Percentiles rank a stretch among this genome's conserved stretches.
Conservation (phyloP, 2,797 vertebrate species). For the Chelmon rostratus region DNA sequence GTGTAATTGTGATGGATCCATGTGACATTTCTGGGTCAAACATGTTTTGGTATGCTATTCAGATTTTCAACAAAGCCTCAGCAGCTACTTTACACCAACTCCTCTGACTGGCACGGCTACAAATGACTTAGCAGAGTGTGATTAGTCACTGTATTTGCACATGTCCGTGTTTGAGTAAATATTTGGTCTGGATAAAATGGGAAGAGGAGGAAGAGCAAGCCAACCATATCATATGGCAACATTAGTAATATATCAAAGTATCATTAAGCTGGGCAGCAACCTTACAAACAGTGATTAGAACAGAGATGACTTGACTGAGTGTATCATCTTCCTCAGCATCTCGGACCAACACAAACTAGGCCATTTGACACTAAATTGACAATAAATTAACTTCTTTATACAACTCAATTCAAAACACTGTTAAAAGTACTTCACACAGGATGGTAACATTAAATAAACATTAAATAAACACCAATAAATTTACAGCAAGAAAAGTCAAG, state of each 20-base stretch:
- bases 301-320: not conserved
- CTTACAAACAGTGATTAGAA: conserved; percentile 7
- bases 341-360: not conserved
- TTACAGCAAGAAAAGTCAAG: not conserved
- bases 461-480: conserved; percentile 21
- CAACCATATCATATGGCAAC: conserved; percentile 12
- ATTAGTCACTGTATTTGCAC: conserved; percentile 45
- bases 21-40: not conserved
- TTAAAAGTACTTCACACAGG: not conserved
- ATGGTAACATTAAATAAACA: conserved; percentile 19
- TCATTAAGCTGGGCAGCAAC: not conserved
- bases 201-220: conserved; percentile 28
- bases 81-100: conserved; percentile 8
- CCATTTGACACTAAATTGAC: not conserved
- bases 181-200: conserved; percentile 43
- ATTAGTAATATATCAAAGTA: conserved; percentile 21
- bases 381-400: conserved; percentile 13
- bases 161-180: conserved; percentile 54
- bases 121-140: conserved; percentile 29
- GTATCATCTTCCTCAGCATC: conserved; percentile 4
- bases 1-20: not conserved
- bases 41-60: not conserved
- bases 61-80: conserved; percentile 1
- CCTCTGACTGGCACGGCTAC: not conserved
- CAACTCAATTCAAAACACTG: not conserved